Percentiles rank a stretch among this genome's conserved stretches.
phyloP scores from a whole-genome alignment of 2,113 vertebrate genomes.

The Nesoenas mayeri region DNA sequence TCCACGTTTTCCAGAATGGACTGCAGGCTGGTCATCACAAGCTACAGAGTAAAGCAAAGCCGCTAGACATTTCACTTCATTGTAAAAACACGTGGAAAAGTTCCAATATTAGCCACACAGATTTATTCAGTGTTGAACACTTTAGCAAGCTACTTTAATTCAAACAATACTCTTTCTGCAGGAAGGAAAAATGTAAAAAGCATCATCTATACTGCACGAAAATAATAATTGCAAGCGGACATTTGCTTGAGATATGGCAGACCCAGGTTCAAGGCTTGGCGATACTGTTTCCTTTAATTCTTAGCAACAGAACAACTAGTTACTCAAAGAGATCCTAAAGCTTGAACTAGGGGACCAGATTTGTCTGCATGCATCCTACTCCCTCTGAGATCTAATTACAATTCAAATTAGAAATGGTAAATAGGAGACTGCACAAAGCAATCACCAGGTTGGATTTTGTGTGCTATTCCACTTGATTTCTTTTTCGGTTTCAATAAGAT shows the following conservation, averaged over 20 bases:
- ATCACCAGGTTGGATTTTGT: not conserved
- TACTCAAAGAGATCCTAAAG: not conserved
- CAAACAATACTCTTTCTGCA: not conserved
- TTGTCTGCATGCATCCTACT: not conserved
- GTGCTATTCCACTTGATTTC: not conserved
- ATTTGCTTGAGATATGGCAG: not conserved
- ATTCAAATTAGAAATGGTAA: not conserved
- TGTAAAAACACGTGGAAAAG: not conserved
- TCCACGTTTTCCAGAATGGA: conserved; percentile 97
- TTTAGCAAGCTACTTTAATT: not conserved
- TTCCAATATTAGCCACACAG: not conserved
- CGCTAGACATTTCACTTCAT: not conserved
- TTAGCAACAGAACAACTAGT: not conserved
- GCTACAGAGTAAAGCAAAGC: conserved; percentile 73
- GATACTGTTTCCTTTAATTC: not conserved
- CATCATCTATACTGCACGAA: not conserved
- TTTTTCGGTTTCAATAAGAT: not conserved
- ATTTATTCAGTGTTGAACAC: not conserved
- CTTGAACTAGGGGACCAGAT: not conserved
- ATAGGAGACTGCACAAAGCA: not conserved
- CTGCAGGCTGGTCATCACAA: conserved; percentile 98
- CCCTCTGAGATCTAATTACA: not conserved
- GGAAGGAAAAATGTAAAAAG: not conserved
- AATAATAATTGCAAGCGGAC: not conserved
- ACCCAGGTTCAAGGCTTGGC: not conserved